Evolutionary conservation across 2,113 vertebrate genomes (phyloP), one percentile per base, ranked within the genome.

Genomic region (Erythrocercus mccallii): DNA sequence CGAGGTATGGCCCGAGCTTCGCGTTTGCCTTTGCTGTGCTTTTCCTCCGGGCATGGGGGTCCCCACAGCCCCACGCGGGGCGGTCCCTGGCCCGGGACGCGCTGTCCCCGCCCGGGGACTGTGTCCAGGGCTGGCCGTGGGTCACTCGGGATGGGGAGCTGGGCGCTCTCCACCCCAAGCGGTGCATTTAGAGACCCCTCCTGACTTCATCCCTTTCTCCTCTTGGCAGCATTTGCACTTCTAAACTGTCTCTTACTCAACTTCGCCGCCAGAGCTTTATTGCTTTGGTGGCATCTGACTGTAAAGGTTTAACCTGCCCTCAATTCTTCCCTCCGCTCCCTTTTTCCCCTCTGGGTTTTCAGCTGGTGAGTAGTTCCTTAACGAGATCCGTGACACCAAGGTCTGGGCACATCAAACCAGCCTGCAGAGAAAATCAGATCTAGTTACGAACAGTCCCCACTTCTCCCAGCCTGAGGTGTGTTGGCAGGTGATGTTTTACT

Each of bases 1-100:
- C 37, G 91, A 98, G 98, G 98, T 98, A 98, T 71, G 98, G 71
- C 62, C 44, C 23, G 27, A 94, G 58, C 86, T 76, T 58, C 53
- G 50, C 51, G 80, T 53, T 62, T 45, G 70, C 74, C 73, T 84
- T 91, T 33, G 65, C 58, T 50, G 20, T 19, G 57, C 78, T 81
- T 11, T 50, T 37, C 35, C 73, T 80, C 54, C 60, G 5, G 7
- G 22, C 42, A 2, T 2, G 24, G 64, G 92, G 72, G 66, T 71
- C 60, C 62, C 35, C 1, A 9, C 0, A 62, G 60, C 76, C 45
- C 47, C 31, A 8, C 38, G 70, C 2, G 2, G 1, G 31, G n/a
- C 48, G 45, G 48, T 30, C 51, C 15, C 62, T 12, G n/a, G 15
- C 38, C 35, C 6, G 0, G 65, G 51, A 44, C n/a, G 38, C 5